Evolutionary conservation across 2,797 vertebrate species (phyloP), one percentile per base, ranked within the genome.

Genomic region (Heterohyrax brucei): DNA sequence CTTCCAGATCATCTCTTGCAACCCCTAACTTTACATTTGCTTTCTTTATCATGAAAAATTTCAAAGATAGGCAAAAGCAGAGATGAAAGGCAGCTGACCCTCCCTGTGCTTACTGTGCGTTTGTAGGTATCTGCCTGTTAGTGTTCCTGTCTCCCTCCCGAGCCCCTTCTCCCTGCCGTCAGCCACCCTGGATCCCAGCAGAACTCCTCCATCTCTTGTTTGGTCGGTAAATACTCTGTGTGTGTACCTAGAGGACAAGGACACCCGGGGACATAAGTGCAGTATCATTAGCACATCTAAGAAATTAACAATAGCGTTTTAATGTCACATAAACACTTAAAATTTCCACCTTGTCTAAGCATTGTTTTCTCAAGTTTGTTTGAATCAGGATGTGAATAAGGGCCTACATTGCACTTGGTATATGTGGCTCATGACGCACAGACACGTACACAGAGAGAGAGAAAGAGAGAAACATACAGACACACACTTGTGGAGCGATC

Each of bases 141-240:
- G 1, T 1, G 0, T 7, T 61, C n/a, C 46, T 9, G 9, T 82
- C 33, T 28, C 9, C 4, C 9, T 70, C 24, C 0, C 1, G 48
- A 24, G 13, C 46, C 30, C 21, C 6, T 64, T n/a, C 2, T 2
- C 50, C 81, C 64, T n/a, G n/a, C 10, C 0, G 24, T 76, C 44
- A 14, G 8, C 59, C 48, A 24, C 62, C 7, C 8, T 59, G 72
- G 19, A 9, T 26, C 12, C 14, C 33, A 14, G 13, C 19, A 56
- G 14, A 46, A 7, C 53, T 19, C 19, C n/a, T 5, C 0, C 1
- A 0, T 21, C 30, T 33, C 30, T 28, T 10, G 7, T 70, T 86
- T 72, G 30, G 59, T 33, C 24, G 24, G 44, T 7, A 10, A 30
- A 5, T 61, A 19, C 33, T 75, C 18, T 59, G 19, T 64, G 33